Evolutionary conservation across 2,797 vertebrate species (phyloP), one percentile per base, ranked within the genome.

Genomic region (Pristis pectinata): DNA sequence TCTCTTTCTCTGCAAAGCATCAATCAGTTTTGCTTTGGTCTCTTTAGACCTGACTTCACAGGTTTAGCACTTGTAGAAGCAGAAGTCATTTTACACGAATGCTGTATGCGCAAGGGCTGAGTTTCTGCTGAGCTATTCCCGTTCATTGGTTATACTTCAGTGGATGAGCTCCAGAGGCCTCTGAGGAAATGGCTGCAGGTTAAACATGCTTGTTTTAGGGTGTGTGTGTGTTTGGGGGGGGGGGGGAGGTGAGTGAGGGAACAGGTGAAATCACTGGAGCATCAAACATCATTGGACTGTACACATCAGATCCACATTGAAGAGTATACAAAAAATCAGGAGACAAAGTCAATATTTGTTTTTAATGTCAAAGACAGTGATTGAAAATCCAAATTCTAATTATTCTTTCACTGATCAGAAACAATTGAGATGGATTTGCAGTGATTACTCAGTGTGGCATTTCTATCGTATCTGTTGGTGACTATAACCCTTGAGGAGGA

Each of bases 61-160:
- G 37, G 24, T 83, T 53, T 49, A 83, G 80, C 77, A 83, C 24
- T 53, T 53, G 9, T 24, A 44, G 27, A 83, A 4, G 44, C 80
- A 30, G 44, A 83, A 53, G 13, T 9, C 44, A 83, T 24, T 11
- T 27, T 83, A 24, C 80, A 83, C 24, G 9, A 7, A 83, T 24
- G 22, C 0, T 10, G 7, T 24, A 53, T 44, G 9, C 2, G 1
- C 2, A 49, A 2, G 1, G 8, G 7, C 2, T 13, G 7, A 27
- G 30, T 83, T 83, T 11, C 44, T 44, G 34, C 3, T 34, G 11
- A 15, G n/a, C 13, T 79, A 37, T 72, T 74, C 30, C 30, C 8
- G 34, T 74, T 30, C 72, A 80, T 80, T 77, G 15, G 41, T 10
- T 76, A 41, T 37, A 76, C 27, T 34, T 76, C 27, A 76, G 10